Base-by-base conservation (phyloP, 2,113 vertebrate species). In the Noturus placidus region DNA sequence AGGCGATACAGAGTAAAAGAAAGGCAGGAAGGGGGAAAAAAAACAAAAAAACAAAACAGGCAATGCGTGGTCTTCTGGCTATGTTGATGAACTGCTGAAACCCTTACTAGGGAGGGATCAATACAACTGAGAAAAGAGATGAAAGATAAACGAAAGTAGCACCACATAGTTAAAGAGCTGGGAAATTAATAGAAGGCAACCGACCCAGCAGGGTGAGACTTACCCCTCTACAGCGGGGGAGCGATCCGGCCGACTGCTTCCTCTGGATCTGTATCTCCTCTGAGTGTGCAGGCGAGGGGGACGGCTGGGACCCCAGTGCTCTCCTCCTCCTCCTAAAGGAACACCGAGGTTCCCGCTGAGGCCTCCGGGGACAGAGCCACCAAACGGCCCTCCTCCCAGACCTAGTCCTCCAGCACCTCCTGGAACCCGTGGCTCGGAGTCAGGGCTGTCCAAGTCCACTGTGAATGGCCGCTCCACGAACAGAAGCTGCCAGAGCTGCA, bases 211-310 rank as follows among this genome's bases (percentile, higher is more conserved):
- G 14, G 38, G 17, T 1, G 25, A 59, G 14, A 83, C 96, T 95
- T 87, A 99, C 98, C 98, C 97, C 91, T 99, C 98, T 8, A 99
- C 97, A 35, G 98, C 97, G 0, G 98, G 98, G 0, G 97, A 99
- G 80, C 97, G 95, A 88, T 98, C 97, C 0, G 98, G 97, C 65
- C 97, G 95, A 20, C 95, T 96, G 91, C 96, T 98, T 90, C 96
- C 97, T 63, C 96, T 96, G 82, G 97, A 95, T 5, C 97, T 91
- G 90, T 96, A 97, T 90, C 97, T 92, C 91, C 97, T 95, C 20
- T 96, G 94, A 93, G 94, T 92, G 81, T 97, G 96, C 87, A 97
- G 91, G 59, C 97, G 95, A 2, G 97, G 95, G 13, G 97, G 97
- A 0, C 97, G 95, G 20, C 96, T 95, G 0, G 97, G 96, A 35